These are phyloP conservation scores for Syngnathus rostellatus DNA, from an alignment of 2,797 vertebrate species.

Conservation along the genomic window DNA sequence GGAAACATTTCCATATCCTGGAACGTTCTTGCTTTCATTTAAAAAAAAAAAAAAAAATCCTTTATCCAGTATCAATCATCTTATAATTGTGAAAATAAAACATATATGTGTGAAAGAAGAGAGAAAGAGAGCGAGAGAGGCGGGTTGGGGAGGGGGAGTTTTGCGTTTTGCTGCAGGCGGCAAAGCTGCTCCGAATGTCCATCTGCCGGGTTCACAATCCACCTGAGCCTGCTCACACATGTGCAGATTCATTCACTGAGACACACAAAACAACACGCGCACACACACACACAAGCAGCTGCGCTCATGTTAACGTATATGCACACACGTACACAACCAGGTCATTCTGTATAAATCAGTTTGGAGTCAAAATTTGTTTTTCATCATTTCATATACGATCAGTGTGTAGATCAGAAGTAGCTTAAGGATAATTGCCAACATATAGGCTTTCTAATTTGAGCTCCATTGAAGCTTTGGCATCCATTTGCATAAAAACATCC, in stretches of 20 bases:
- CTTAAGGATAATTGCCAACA: slow-evolving; percentile 1
- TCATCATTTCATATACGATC: neutral
- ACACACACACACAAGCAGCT: slow-evolving; percentile 3
- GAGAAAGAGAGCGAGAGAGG: slow-evolving; percentile 6
- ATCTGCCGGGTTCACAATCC: slow-evolving; percentile 66
- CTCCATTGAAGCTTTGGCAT: slow-evolving; percentile 21
- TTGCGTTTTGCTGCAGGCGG: slow-evolving; percentile 58
- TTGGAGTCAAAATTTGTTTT: too few relatives aligned
- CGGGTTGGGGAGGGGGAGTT: neutral
- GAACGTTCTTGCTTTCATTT: too few relatives aligned
- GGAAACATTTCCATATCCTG: too few relatives aligned
- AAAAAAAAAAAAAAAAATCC: too few relatives aligned
- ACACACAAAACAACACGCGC: slow-evolving; percentile 6
- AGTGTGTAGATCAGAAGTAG: neutral
- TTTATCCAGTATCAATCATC: too few relatives aligned
- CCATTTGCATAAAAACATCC: slow-evolving; percentile 50
- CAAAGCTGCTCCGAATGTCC: slow-evolving; percentile 69
- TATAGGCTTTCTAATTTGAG: slow-evolving; percentile 11
- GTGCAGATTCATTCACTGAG: slow-evolving; percentile 19
- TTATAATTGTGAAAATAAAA: too few relatives aligned
- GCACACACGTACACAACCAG: neutral
- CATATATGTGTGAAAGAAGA: too few relatives aligned
- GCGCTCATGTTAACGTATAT: neutral
- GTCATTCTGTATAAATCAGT: neutral
- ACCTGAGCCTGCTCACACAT: slow-evolving; percentile 61